phyloP scores from a whole-genome alignment of 2,113 vertebrate species.

The Pteropus alecto region DNA sequence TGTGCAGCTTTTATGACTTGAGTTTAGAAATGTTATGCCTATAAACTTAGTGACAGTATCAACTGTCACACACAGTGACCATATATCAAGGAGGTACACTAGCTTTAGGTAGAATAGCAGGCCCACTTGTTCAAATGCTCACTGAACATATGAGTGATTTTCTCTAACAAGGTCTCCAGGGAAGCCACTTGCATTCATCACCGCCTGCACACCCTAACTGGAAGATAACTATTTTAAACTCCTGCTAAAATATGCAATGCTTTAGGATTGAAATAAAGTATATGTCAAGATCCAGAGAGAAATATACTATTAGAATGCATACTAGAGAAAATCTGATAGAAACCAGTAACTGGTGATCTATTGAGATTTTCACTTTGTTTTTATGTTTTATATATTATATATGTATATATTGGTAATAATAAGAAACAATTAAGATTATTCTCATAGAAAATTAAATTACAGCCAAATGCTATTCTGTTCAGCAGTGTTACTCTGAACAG shows the following conservation, averaged over 20 bases:
- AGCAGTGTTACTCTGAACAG: not conserved
- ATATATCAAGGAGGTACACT: slow-evolving; percentile 55
- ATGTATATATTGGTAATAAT: not conserved
- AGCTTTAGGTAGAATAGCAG: slow-evolving; percentile 72
- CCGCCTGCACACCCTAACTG: slow-evolving; percentile 22
- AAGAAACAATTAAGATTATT: not conserved
- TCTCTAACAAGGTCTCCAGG: slow-evolving; percentile 74
- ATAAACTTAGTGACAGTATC: slow-evolving; percentile 51
- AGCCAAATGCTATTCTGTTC: not conserved
- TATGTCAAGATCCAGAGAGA: slow-evolving; percentile 17
- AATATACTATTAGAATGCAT: not conserved
- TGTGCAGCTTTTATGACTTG: not conserved
- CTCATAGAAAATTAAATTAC: not conserved
- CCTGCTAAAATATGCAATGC: slow-evolving; percentile 55
- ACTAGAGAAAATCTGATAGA: not conserved
- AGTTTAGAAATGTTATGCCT: slow-evolving; percentile 32
- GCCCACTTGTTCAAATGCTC: slow-evolving; percentile 73
- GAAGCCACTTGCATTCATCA: slow-evolving; percentile 59
- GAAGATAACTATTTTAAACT: slow-evolving; percentile 71
- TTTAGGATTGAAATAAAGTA: slow-evolving; percentile 40
- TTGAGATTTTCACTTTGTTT: not conserved
- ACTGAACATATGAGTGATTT: slow-evolving; percentile 71
- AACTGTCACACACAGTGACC: slow-evolving; percentile 60
- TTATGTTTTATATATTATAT: not conserved
- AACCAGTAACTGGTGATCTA: not conserved